A percentile compares a stretch with the other conserved stretches of the same genome.
Evolutionary conservation across 2,888 invertebrate species (phyloP).

Genomic region (Catocala sponsa): DNA sequence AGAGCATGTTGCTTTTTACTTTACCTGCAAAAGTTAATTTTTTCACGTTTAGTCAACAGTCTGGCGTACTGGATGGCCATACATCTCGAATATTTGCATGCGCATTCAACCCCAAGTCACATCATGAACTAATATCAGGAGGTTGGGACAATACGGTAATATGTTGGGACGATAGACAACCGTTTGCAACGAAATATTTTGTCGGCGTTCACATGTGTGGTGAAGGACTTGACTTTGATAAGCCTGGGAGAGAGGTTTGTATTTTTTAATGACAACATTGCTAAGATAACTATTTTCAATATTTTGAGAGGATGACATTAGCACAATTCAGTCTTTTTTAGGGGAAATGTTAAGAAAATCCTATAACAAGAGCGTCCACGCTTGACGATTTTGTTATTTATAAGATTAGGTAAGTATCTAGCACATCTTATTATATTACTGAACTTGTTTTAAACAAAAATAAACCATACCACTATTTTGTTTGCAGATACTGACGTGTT

Average conservation of each 20-base stretch:
- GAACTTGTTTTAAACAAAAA: too few species aligned
- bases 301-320: too few species aligned
- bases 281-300: neutral
- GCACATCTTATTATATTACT: too few species aligned
- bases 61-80: constrained; percentile 87
- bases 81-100: constrained; percentile 90
- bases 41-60: constrained; percentile 72
- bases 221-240: constrained; percentile 90
- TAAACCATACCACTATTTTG: constrained; percentile 25
- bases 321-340: too few species aligned
- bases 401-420: too few species aligned
- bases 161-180: constrained; percentile 91
- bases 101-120: constrained; percentile 89
- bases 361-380: too few species aligned
- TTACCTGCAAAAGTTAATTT: neutral
- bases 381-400: too few species aligned
- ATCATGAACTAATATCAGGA: constrained; percentile 90
- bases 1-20: too few species aligned
- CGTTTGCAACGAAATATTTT: constrained; percentile 88
- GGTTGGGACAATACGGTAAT: constrained; percentile 91
- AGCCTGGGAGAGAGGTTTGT: constrained; percentile 88
- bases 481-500: constrained; percentile 89
- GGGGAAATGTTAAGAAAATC: too few species aligned
- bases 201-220: constrained; percentile 90
- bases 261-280: neutral